Evolutionary conservation across 2,888 invertebrate genomes (phyloP), one percentile per base, ranked within the genome.

Genomic region (Rhyacophila evoluta): DNA sequence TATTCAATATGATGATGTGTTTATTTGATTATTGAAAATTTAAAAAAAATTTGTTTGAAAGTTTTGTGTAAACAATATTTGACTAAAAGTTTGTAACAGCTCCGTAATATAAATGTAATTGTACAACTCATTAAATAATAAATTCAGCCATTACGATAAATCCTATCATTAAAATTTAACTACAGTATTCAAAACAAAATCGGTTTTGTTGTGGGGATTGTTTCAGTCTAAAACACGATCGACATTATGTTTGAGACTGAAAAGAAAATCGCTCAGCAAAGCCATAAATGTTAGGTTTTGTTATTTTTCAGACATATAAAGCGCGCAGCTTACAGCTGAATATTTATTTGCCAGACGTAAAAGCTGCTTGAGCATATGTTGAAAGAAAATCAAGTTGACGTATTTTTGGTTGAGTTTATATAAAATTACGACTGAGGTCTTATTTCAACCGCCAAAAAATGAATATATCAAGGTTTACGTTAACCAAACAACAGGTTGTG

Each of bases 111-210:
- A 25, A 55, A 55, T 25, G 55, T 19, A 55, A 55, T 33, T 15
- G 10, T 19, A 19, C 55, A 19, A 55, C 55, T 19, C 55, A 55
- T 55, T 55, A 55, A 55, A 55, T 55, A 55, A 55, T 55, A 55
- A 55, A 55, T 55, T 55, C 15, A 19, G 25, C 25, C 8, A 55
- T 55, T 25, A 19, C 25, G 5, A 6, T 55, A 55, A 25, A 15
- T 25, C 19, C 19, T 19, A 19, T 25, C 55, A 55, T 55, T 15
- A 55, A 55, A 6, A 55, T 55, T 55, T 55, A 55, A 55, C 15
- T 19, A 25, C 25, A 19, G 25, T 10, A 6, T 1, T 55, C 10
- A 55, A 55, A 25, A 10, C 19, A 0, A 5, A 19, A 55, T 55
- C 8, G 15, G 55, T 55, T 55, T 55, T 55, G 19, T 55, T 55